Evolutionary conservation across 2,113 vertebrate species (phyloP).

Genomic region (Numida meleagris): DNA sequence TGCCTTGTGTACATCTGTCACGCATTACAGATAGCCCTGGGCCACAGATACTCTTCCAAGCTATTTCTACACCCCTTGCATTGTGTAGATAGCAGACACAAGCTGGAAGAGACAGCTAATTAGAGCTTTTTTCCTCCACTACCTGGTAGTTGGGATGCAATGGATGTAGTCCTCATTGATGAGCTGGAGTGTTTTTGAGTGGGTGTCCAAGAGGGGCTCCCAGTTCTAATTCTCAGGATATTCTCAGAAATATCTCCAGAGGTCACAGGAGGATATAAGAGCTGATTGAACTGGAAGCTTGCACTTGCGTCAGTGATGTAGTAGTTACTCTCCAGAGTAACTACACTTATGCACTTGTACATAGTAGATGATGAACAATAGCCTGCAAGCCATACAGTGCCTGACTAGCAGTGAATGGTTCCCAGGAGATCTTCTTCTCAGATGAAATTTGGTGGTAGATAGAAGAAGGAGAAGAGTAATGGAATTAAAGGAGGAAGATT

Average conservation of each 20-base stretch:
- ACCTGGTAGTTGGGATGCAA: not conserved
- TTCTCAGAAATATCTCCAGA: not conserved
- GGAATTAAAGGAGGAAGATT: not conserved
- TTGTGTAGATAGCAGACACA: not conserved
- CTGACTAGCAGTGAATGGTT: not conserved
- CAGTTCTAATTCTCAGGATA: not conserved
- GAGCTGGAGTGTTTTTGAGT: not conserved
- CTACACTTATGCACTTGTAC: not conserved
- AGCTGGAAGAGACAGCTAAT: not conserved
- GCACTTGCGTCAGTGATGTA: not conserved
- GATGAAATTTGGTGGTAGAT: not conserved
- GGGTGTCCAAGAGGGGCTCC: not conserved
- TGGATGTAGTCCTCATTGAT: not conserved
- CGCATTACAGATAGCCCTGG: not conserved
- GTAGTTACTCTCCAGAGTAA: not conserved
- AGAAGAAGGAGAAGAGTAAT: not conserved
- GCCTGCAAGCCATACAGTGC: not conserved
- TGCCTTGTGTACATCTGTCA: not conserved
- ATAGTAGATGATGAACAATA: not conserved
- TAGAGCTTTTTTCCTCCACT: not conserved
- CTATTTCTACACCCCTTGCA: not conserved
- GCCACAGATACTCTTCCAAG: not conserved
- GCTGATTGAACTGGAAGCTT: fast-evolving
- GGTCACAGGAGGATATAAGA: not conserved
- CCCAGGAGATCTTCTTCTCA: not conserved